Evolutionary conservation across 2,797 vertebrate species (phyloP), one percentile per base, ranked within the genome.

Genomic region (Thalassophryne amazonica): DNA sequence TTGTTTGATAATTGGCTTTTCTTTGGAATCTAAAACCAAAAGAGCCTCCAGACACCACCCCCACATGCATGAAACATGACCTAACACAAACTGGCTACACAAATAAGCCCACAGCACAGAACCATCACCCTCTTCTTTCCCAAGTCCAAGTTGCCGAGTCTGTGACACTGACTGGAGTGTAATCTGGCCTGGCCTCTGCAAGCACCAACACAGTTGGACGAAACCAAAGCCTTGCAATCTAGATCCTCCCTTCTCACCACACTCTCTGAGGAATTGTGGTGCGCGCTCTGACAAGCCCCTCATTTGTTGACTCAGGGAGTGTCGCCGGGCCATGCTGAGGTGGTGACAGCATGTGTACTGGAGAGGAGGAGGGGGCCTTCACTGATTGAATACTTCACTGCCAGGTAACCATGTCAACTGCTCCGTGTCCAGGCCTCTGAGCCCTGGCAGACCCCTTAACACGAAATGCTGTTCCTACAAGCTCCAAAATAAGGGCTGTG

Each of bases 291-390:
- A 86, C 84, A 85, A 85, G 83, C 79, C 81, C 81, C 81, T 86
- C 81, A 80, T 85, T 83, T 86, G 80, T 91, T 90, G 86, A 88
- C 84, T 83, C 81, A 86, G 85, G 86, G 88, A 87, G 88, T 89
- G 89, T 87, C 84, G 67, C 86, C 72, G 70, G 76, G 75, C 79
- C 78, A 75, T 67, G 82, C 77, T 83, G 83, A 83, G 83, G 88
- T 81, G 84, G 85, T 86, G 87, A 88, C 80, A 86, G 73, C 72
- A 73, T 78, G 70, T 77, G 73, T 65, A 35, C 75, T 24, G 62
- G 50, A n/a, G n/a, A n/a, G 57, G 56, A 72, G 56, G 63, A 46
- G 63, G 73, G 57, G 69, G 66, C 29, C 45, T 32, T 41, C 14
- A 39, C 69, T 74, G 77, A 75, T 77, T 76, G 73, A 85, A 81